Base-by-base conservation (phyloP, 2,888 invertebrate genomes). In the Cabera pusaria region DNA sequence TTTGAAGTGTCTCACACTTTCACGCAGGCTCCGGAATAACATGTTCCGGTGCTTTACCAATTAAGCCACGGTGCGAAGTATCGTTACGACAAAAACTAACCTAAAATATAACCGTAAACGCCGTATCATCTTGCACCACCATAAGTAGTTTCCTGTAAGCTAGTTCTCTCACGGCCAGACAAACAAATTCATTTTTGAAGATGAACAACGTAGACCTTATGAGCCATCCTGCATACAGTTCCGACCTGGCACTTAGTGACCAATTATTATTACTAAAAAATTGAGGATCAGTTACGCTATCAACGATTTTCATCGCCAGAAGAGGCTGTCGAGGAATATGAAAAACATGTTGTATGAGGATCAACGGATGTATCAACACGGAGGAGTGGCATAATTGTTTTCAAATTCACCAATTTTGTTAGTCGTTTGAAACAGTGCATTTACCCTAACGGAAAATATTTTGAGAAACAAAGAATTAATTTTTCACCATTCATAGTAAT, bases 381-480 rank as follows among this genome's bases (percentile, higher is more conserved):
- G 20, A 20, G 20, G 20, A 20, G 20, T 5, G 20, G 7, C 18
- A 7, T 5, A 6, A n/a, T 20, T 6, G n/a, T n/a, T n/a, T n/a
- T n/a, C n/a, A n/a, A n/a, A n/a, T n/a, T n/a, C n/a, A n/a, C n/a
- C n/a, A n/a, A n/a, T n/a, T n/a, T n/a, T n/a, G n/a, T n/a, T 6
- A 20, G 1, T 20, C 5, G 7, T 5, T 3, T 6, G 2, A 20
- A 20, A 20, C 6, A 20, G n/a, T 20, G 7, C 20, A 20, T 20
- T 20, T 1, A n/a, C 20, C 7, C 7, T 5, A 20, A 20, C 4
- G 20, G 7, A 20, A 8, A 7, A 6, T 20, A 20, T 6, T 20
- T 20, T 20, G 20, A n/a, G 5, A 25, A 25, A 12, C 25, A 25
- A 20, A 3, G 5, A 20, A 20, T 20, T 20, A 6, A 20, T 20